A percentile compares a stretch with the other conserved stretches of the same genome.
Conservation (phyloP, 2,888 invertebrate species). For the Scaptomyza flava region DNA sequence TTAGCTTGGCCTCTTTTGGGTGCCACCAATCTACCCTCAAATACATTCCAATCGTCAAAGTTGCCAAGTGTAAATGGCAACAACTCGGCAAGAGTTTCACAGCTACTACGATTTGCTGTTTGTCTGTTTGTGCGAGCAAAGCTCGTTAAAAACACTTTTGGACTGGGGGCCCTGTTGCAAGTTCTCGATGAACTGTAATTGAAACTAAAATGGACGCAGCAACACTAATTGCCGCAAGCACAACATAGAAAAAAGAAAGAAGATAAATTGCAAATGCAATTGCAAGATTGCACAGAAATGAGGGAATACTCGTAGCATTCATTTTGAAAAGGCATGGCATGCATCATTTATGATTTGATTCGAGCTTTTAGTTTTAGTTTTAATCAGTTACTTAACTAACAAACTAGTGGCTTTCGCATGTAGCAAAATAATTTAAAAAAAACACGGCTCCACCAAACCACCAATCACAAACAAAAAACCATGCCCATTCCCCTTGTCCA, state of each 20-base stretch:
- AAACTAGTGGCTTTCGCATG: constrained; percentile 50
- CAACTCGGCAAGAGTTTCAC: constrained; percentile 22
- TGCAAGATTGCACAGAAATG: constrained; percentile 21
- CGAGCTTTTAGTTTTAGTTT: constrained; percentile 33
- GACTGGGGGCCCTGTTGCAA: constrained; percentile 50
- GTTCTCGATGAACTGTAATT: constrained; percentile 77
- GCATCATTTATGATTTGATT: constrained; percentile 71
- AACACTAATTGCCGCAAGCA: constrained; percentile 72
- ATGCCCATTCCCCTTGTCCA: constrained; percentile 52
- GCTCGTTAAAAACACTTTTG: constrained; percentile 78
- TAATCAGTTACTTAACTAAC: constrained; percentile 34
- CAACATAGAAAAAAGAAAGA: background rate
- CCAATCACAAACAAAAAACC: constrained; percentile 17
- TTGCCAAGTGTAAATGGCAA: constrained; percentile 33
- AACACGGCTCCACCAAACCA: constrained; percentile 23
- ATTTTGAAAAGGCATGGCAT: constrained; percentile 70
- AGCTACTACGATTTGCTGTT: background rate
- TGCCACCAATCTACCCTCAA: constrained; percentile 19
- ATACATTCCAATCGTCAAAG: constrained; percentile 53
- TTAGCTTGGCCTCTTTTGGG: constrained; percentile 49
- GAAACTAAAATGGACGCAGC: constrained; percentile 73
- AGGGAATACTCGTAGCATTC: constrained; percentile 21
- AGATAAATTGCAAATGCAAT: constrained; percentile 17
- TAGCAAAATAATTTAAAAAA: constrained; percentile 13
- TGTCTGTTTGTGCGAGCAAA: constrained; percentile 23